These are phyloP conservation scores for Zaprionus camerounensis DNA, from an alignment of 1,140 invertebrate species.

Conservation along the genomic window DNA sequence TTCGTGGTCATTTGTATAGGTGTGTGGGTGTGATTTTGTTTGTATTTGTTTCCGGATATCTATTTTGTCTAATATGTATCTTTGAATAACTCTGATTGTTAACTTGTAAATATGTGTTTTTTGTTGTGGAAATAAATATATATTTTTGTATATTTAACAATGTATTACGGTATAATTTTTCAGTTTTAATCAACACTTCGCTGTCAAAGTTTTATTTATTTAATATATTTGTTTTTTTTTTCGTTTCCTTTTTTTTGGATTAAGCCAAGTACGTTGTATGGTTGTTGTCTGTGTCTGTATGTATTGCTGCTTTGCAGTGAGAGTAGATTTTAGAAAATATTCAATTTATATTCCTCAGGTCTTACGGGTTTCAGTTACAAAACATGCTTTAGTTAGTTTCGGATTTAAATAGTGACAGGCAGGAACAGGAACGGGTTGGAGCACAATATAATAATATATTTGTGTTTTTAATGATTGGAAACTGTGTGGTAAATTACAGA, in stretches of 20 bases:
- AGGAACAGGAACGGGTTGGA: constrained; percentile 72
- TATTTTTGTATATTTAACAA: constrained; percentile 72
- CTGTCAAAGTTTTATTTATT: constrained; percentile 57
- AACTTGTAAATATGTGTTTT: constrained; percentile 75
- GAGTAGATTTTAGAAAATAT: constrained; percentile 71
- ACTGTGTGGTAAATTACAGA: constrained; percentile 41
- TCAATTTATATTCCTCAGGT: constrained; percentile 50
- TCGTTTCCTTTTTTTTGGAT: constrained; percentile 47
- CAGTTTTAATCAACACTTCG: constrained; percentile 57
- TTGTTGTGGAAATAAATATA: constrained; percentile 43
- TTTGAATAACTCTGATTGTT: constrained; percentile 71
- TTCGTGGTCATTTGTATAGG: constrained; percentile 27
- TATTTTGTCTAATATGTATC: constrained; percentile 54
- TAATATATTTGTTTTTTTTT: neutral
- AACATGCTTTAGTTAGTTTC: constrained; percentile 8
- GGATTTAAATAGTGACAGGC: constrained; percentile 54
- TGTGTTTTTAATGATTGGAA: constrained; percentile 7
- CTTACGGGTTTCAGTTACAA: constrained; percentile 29
- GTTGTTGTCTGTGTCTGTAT: constrained; percentile 44
- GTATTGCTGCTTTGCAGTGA: constrained; percentile 65
- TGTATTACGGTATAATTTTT: constrained; percentile 69
- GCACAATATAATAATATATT: constrained; percentile 43
- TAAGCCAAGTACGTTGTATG: constrained; percentile 71
- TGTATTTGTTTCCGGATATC: constrained; percentile 47
- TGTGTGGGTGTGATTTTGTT: constrained; percentile 26